A percentile compares a stretch with the other conserved stretches of the same genome.
Evolutionary conservation across 2,797 vertebrate species (phyloP).

Genomic region (Semotilus atromaculatus): DNA sequence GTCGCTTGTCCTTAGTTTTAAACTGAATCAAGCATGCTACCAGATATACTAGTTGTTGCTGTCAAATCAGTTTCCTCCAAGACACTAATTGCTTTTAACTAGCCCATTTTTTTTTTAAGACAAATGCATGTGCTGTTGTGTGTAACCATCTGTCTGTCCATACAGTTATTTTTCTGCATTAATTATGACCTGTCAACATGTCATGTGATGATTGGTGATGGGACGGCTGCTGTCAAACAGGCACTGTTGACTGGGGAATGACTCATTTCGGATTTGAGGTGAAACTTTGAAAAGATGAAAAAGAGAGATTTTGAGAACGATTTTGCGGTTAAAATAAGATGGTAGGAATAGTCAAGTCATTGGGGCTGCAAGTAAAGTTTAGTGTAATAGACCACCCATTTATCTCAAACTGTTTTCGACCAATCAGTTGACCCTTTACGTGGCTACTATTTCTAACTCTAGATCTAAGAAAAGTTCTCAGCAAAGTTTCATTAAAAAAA

Average conservation of each 20-base stretch:
- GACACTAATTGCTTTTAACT: neutral
- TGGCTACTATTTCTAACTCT: neutral
- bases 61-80: neutral
- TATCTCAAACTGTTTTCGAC: neutral
- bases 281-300: neutral
- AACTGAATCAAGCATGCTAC: neutral
- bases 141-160: constrained; percentile 6
- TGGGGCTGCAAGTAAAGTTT: neutral
- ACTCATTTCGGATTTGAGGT: neutral
- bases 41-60: neutral
- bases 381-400: neutral
- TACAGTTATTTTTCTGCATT: constrained; percentile 7
- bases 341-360: neutral
- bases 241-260: neutral
- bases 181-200: constrained; percentile 24
- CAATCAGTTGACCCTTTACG: neutral
- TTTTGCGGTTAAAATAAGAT: neutral
- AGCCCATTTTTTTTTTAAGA: neutral
- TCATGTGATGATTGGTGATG: neutral
- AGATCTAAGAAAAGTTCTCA: neutral
- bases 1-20: neutral
- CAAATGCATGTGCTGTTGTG: neutral
- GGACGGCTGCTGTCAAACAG: neutral
- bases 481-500: neutral
- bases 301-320: no score